A percentile compares a stretch with the other conserved stretches of the same genome.
Conservation (phyloP, 2,888 invertebrate species). For the Octodonta nipae region DNA sequence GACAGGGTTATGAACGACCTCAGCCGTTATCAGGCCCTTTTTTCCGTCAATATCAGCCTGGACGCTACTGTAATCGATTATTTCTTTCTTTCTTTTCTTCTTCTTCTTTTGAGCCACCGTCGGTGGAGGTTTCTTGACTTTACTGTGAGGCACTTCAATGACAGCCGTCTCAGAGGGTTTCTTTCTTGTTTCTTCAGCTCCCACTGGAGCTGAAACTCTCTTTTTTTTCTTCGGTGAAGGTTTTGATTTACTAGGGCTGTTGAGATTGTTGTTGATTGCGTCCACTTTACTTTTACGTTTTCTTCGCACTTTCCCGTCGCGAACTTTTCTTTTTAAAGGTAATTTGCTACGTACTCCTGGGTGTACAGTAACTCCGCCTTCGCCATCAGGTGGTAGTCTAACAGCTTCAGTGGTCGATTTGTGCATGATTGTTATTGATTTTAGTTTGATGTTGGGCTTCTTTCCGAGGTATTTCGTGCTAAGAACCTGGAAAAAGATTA, state of each 20-base stretch:
- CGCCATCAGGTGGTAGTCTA: conserved; percentile 57
- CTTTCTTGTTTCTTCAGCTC: conserved; percentile 42
- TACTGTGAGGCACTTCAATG: conserved; percentile 33
- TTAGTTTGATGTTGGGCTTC: conserved; percentile 64
- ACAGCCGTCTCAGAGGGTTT: conserved; percentile 32
- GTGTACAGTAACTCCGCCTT: conserved; percentile 69
- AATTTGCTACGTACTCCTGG: conserved; percentile 76
- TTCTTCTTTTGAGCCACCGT: conserved; percentile 36
- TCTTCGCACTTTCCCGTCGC: conserved; percentile 45
- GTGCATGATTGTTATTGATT: conserved; percentile 79
- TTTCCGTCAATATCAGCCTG: conserved; percentile 45
- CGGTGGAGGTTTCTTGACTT: conserved; percentile 35
- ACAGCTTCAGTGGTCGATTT: conserved; percentile 82
- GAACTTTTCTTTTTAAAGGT: conserved; percentile 73
- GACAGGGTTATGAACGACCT: conserved; percentile 35
- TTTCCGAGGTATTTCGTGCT: conserved; percentile 73
- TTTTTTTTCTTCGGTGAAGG: conserved; percentile 35
- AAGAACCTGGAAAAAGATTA: conserved; percentile 53
- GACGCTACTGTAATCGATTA: conserved; percentile 63
- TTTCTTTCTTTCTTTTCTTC: conserved; percentile 54
- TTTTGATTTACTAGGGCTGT: conserved; percentile 29
- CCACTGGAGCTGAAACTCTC: conserved; percentile 33
- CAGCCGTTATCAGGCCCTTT: conserved; percentile 34
- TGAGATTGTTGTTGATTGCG: conserved; percentile 26
- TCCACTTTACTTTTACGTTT: conserved; percentile 26